Conservation (phyloP, 2,113 vertebrate genomes). For the Nothobranchius kuhntae region DNA sequence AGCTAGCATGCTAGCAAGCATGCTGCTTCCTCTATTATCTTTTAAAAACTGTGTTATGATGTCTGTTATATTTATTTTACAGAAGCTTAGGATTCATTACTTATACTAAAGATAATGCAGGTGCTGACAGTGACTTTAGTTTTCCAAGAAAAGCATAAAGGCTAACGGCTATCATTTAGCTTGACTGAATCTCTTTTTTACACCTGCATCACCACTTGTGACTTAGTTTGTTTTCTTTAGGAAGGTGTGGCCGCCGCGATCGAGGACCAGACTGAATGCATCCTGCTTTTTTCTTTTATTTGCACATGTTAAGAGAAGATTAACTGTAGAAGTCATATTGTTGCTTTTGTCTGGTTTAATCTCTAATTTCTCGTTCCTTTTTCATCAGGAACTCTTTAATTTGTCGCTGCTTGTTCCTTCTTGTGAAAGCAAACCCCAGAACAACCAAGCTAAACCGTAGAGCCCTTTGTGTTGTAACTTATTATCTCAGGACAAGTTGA, state of each 20-base stretch:
- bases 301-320: too few relatives aligned
- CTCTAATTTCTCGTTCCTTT: slow-evolving; percentile 27
- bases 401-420: slow-evolving; percentile 54
- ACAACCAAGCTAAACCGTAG: slow-evolving; percentile 18
- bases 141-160: not conserved
- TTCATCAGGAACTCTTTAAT: slow-evolving; percentile 51
- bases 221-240: slow-evolving; percentile 35
- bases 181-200: not conserved
- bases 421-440: slow-evolving; percentile 25
- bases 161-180: slow-evolving; percentile 10
- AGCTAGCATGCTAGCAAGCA: too few relatives aligned
- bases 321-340: slow-evolving; percentile 2
- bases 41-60: too few relatives aligned
- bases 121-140: not conserved
- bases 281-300: too few relatives aligned
- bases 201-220: not conserved
- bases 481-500: not conserved
- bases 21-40: too few relatives aligned
- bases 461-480: not conserved
- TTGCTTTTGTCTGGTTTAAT: slow-evolving; percentile 26
- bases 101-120: too few relatives aligned
- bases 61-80: too few relatives aligned
- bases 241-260: slow-evolving; percentile 19
- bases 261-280: slow-evolving; percentile 27
- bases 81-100: too few relatives aligned